These are phyloP conservation scores for Sphenodon punctatus DNA, from an alignment of 2,797 vertebrate genomes.

Conservation along the genomic window DNA sequence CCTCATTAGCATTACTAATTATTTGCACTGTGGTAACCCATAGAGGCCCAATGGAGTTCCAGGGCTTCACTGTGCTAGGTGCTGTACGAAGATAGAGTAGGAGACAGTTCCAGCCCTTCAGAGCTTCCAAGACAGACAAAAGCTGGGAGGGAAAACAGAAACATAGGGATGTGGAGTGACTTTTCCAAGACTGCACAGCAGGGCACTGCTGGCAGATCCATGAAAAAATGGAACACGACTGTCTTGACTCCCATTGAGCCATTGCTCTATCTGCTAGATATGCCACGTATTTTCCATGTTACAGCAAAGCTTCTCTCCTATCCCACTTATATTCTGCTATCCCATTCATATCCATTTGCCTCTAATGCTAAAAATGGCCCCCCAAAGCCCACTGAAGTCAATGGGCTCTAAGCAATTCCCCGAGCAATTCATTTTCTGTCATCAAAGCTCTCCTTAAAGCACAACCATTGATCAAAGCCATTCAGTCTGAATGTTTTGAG, in stretches of 20 bases:
- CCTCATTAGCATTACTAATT: background rate
- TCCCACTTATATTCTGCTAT: background rate
- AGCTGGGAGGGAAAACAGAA: background rate
- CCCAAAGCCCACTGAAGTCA: background rate
- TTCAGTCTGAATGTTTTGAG: background rate
- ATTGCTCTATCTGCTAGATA: background rate
- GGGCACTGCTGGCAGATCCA: background rate
- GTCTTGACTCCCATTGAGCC: background rate
- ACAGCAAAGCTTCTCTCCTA: background rate
- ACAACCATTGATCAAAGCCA: background rate
- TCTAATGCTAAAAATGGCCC: background rate
- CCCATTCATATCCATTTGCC: background rate
- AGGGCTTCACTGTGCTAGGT: no score
- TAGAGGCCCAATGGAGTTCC: no score
- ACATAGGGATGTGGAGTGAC: background rate
- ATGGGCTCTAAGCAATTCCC: background rate
- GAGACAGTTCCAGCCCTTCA: no score
- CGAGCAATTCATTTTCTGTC: background rate
- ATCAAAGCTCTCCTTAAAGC: background rate
- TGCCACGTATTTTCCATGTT: background rate
- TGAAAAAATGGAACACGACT: background rate
- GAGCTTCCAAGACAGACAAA: background rate
- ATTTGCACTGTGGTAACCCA: background rate
- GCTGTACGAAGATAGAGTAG: no score
- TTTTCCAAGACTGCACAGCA: background rate